These are phyloP conservation scores for Cephus sareptanus DNA, from an alignment of 2,888 invertebrate genomes.

Conservation along the genomic window DNA sequence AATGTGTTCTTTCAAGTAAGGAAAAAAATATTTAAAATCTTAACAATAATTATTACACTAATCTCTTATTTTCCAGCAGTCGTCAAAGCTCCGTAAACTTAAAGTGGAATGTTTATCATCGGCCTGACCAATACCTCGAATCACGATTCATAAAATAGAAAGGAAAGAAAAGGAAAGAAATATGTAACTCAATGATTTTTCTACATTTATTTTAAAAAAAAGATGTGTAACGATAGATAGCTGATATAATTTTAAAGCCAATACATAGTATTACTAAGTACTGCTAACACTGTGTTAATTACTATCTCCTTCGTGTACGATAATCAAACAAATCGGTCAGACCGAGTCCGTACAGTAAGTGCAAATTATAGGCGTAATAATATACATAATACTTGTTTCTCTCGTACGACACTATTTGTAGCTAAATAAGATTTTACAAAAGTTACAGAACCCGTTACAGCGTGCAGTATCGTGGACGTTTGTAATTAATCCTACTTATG, in stretches of 20 bases:
- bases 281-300: neutral
- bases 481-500: neutral
- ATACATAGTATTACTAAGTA: neutral
- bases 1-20: slow-evolving; percentile 8
- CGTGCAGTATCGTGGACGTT: neutral
- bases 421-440: neutral
- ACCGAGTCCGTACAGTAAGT: neutral
- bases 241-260: neutral
- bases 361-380: neutral
- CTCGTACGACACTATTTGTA: neutral
- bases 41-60: neutral
- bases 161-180: neutral
- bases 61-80: neutral
- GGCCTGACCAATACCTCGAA: neutral
- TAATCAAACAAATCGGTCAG: neutral
- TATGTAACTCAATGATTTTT: neutral
- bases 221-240: neutral
- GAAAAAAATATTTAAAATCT: neutral
- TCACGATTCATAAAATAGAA: neutral
- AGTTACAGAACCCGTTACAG: neutral
- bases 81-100: neutral
- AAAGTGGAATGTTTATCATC: too few species aligned
- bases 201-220: neutral
- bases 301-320: neutral
- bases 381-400: neutral